Evolutionary conservation across 2,113 vertebrate species (phyloP), one percentile per base, ranked within the genome.

Genomic region (Thunnus thynnus): DNA sequence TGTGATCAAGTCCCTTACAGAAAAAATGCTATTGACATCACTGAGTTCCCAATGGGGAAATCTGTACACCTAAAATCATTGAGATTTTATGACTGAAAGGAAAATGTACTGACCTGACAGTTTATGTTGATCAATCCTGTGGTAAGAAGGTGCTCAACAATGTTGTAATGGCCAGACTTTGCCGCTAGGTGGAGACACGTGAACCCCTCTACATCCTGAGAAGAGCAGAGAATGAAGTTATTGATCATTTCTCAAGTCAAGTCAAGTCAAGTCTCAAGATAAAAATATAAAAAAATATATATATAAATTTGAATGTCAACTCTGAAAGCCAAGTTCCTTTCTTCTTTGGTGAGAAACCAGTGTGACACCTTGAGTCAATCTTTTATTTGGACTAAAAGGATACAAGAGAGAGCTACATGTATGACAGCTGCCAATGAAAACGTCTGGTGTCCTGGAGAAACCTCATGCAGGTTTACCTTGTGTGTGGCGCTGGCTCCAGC

Each of bases 141-240:
- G 44, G 95, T 95, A 48, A 99, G 95, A 71, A 99, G 96, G 69
- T 98, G 95, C 88, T 97, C 95, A 20, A 99, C 98, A 2, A 98
- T 96, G 0, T 95, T 94, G 0, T 97, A 98, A 93, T 99, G 97
- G 2, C 98, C 98, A 76, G 97, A 97, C 92, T 99, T 99, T 71
- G 98, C 97, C 86, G 98, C 98, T 93, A 99, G 94, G 92, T 99
- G 98, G 93, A 99, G 93, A 83, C 97, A 99, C 0, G 97, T 97
- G 67, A 98, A 99, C 56, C 98, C 98, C 86, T 99, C 98, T 0
- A 95, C 96, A 17, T 99, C 98, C 98, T 99, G 89, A 74, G 63
- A 54, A 48, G 62, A 52, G 72, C 7, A 72, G 32, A 82, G 25
- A 50, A 62, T 36, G 12, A 13, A 27, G n/a, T 74, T 52, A 82